Conservation (phyloP, 1,140 invertebrate genomes). For the Nasonia giraulti region DNA sequence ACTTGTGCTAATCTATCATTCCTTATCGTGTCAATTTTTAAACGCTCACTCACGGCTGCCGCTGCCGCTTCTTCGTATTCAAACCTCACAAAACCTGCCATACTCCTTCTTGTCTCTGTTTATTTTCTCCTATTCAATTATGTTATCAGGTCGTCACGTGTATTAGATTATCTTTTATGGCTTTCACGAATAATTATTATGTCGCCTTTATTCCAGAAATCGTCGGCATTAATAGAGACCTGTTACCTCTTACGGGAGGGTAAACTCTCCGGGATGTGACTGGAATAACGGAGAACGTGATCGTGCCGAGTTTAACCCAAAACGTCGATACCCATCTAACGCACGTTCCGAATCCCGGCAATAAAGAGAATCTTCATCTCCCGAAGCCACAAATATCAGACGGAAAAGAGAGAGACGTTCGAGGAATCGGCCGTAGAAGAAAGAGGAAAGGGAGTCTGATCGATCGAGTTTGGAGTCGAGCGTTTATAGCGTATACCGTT, state of each 20-base stretch:
- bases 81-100: not conserved
- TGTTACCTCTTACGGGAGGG: not conserved
- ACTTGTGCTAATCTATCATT: conserved; percentile 7
- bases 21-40: conserved; percentile 1
- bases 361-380: conserved; percentile 47
- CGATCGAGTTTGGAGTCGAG: conserved; percentile 52
- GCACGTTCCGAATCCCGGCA: conserved; percentile 30
- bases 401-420: conserved; percentile 49
- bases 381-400: conserved; percentile 33
- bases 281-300: conserved; percentile 32
- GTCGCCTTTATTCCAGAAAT: not conserved
- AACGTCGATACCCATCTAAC: conserved; percentile 41
- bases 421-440: conserved; percentile 54
- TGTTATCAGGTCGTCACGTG: not conserved
- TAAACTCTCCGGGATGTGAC: not conserved
- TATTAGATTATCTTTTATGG: not conserved
- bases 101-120: not conserved
- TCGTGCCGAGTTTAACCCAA: not conserved
- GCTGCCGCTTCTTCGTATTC: not conserved
- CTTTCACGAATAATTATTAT: conserved; percentile 5
- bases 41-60: not conserved
- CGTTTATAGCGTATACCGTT: conserved; percentile 57
- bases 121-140: not conserved
- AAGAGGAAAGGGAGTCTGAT: not conserved
- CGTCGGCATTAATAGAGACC: not conserved